Percentiles rank a stretch among this genome's conserved stretches.
phyloP scores from a whole-genome alignment of 2,888 invertebrate genomes.

The Flabesymbios commensalis region DNA sequence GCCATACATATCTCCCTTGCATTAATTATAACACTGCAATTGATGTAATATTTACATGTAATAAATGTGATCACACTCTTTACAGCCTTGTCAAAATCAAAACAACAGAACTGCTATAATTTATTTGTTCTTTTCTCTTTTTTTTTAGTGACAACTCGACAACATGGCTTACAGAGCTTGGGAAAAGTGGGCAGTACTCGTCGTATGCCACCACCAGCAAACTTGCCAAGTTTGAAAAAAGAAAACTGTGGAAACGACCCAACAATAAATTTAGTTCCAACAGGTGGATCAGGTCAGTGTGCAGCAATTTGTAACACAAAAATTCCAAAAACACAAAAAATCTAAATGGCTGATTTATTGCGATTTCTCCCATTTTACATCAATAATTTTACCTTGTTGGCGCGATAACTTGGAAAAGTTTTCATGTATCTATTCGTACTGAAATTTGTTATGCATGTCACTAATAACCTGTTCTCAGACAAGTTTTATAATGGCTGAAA shows the following conservation, averaged over 20 bases:
- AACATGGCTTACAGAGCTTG: slow-evolving; percentile 99
- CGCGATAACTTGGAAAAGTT: no score
- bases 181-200: slow-evolving; percentile 97
- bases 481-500: no score
- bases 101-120: neutral
- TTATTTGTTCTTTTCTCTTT: neutral
- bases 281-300: slow-evolving; percentile 67
- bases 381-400: no score
- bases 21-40: no score
- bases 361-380: no score
- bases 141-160: slow-evolving; percentile 72
- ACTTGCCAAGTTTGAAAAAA: slow-evolving; percentile 98
- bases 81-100: neutral
- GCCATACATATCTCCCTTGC: no score
- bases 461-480: no score
- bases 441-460: no score
- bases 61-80: no score
- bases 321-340: neutral
- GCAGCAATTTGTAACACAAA: neutral
- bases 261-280: slow-evolving; percentile 76
- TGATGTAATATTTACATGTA: no score
- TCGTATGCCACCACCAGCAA: slow-evolving; percentile 89
- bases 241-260: slow-evolving; percentile 82
- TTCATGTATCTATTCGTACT: no score
- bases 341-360: no score